Percentiles rank a stretch among this genome's conserved stretches.
These are phyloP conservation scores for Dioctria linearis DNA, from an alignment of 2,888 invertebrate genomes.

Conservation along the genomic window DNA sequence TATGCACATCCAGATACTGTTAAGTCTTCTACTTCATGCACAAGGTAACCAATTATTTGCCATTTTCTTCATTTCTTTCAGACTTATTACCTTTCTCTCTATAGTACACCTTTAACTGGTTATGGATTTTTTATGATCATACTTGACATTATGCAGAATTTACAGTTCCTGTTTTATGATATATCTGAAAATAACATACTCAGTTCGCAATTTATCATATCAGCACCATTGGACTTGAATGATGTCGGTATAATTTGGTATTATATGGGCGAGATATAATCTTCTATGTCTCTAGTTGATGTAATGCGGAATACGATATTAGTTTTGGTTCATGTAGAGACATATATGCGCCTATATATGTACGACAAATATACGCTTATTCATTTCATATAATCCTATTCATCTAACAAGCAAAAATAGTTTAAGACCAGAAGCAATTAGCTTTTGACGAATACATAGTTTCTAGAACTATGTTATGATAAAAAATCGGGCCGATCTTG, in stretches of 20 bases:
- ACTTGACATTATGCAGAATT: constrained; percentile 40
- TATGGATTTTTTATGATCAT: constrained; percentile 30
- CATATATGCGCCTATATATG: too few relatives aligned
- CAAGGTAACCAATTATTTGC: constrained; percentile 39
- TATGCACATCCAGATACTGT: constrained; percentile 39
- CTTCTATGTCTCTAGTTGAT: not conserved
- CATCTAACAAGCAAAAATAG: too few relatives aligned
- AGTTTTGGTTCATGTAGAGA: too few relatives aligned
- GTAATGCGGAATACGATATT: not conserved
- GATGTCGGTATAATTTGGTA: constrained; percentile 28
- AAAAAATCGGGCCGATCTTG: too few relatives aligned
- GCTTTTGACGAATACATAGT: too few relatives aligned
- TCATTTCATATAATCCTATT: too few relatives aligned
- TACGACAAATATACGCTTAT: too few relatives aligned
- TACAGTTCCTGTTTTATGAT: constrained; percentile 45
- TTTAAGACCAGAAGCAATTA: too few relatives aligned
- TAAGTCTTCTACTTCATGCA: constrained; percentile 8
- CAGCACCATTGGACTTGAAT: constrained; percentile 22
- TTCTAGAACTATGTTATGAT: too few relatives aligned
- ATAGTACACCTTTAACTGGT: constrained; percentile 44
- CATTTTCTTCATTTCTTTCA: constrained; percentile 35
- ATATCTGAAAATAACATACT: constrained; percentile 42
- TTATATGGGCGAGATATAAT: constrained; percentile 32
- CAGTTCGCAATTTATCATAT: constrained; percentile 37
- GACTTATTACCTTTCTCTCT: constrained; percentile 41